A percentile compares a stretch with the other conserved stretches of the same genome.
Evolutionary conservation across 2,113 vertebrate species (phyloP).

Genomic region (Eptesicus fuscus): DNA sequence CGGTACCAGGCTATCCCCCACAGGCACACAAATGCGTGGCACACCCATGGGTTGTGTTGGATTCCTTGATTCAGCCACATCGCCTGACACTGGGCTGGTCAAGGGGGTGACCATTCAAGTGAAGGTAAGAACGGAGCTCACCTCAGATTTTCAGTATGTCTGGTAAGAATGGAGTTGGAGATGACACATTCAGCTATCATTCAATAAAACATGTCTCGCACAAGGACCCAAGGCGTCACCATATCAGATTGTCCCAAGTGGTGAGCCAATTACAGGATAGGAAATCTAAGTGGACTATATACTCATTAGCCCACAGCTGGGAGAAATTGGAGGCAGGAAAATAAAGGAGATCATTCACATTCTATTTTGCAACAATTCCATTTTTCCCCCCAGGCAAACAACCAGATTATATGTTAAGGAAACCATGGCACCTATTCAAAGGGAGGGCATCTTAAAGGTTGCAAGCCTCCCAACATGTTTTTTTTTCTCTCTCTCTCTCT

Average conservation of each 20-base stretch:
- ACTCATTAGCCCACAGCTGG: background rate
- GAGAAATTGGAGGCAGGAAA: background rate
- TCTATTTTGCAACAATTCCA: background rate
- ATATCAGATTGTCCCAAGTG: background rate
- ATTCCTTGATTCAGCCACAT: background rate
- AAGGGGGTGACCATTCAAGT: background rate
- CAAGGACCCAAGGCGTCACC: background rate
- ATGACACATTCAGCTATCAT: background rate
- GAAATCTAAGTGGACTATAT: background rate
- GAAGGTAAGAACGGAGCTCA: background rate
- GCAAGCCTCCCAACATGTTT: background rate
- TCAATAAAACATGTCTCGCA: background rate
- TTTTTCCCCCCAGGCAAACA: background rate
- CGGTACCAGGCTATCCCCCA: background rate
- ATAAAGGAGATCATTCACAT: background rate
- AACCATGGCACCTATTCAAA: background rate
- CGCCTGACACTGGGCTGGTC: too few relatives aligned
- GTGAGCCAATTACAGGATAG: background rate
- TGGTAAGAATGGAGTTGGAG: background rate
- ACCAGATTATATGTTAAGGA: background rate
- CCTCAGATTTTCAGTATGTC: background rate
- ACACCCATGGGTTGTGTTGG: fast-evolving
- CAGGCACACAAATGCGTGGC: background rate
- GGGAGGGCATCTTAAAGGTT: background rate
- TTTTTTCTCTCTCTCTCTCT: background rate